phyloP scores from a whole-genome alignment of 1,140 invertebrate species.

The Drosophila arizonae region DNA sequence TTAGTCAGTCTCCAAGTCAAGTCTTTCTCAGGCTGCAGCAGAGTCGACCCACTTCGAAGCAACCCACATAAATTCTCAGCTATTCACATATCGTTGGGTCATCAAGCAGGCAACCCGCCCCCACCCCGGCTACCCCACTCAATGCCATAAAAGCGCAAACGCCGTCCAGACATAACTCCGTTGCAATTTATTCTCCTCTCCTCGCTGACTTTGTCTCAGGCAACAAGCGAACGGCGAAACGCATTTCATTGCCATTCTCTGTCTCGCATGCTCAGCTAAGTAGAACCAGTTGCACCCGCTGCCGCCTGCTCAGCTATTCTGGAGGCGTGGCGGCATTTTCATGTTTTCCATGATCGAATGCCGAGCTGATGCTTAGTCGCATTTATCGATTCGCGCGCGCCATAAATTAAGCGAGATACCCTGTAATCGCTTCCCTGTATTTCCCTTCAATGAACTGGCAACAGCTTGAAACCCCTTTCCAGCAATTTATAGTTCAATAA shows the following conservation, averaged over 20 bases:
- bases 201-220: slow-evolving; percentile 26
- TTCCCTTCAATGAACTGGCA: not conserved
- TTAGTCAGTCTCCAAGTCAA: not conserved
- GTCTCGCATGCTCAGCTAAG: slow-evolving; percentile 28
- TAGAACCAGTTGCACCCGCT: slow-evolving; percentile 57
- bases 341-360: slow-evolving; percentile 13
- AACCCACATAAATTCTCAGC: slow-evolving; percentile 34
- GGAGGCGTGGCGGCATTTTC: not conserved
- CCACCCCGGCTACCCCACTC: not conserved
- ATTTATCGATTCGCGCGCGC: not conserved
- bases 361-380: not conserved
- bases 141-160: slow-evolving; percentile 46
- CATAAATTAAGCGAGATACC: slow-evolving; percentile 3
- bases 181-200: slow-evolving; percentile 53
- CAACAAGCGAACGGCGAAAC: slow-evolving; percentile 14
- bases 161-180: slow-evolving; percentile 58
- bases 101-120: slow-evolving; percentile 2
- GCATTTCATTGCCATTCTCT: slow-evolving; percentile 24
- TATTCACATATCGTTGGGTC: slow-evolving; percentile 7
- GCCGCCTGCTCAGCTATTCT: not conserved
- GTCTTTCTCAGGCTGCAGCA: slow-evolving; percentile 1
- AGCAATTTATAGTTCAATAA: slow-evolving; percentile 20
- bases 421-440: not conserved
- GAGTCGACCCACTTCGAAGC: slow-evolving; percentile 30
- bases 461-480: slow-evolving; percentile 17